phyloP scores from a whole-genome alignment of 2,113 vertebrate genomes.

The Aplodontia rufa region DNA sequence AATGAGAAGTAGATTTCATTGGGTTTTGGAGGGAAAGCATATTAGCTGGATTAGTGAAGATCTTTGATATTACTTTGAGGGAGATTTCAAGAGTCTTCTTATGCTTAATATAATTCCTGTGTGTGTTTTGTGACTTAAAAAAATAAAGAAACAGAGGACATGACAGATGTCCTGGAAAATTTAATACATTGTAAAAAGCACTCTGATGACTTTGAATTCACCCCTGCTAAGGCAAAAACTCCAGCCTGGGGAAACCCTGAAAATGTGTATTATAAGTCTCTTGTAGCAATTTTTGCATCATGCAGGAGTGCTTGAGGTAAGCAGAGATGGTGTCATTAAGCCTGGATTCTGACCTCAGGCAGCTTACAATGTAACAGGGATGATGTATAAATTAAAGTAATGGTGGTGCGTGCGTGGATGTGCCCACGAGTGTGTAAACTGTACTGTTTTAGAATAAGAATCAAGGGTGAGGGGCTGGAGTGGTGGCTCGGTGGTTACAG shows the following conservation, averaged over 20 bases:
- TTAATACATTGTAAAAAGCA: not conserved
- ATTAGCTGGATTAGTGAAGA: constrained; percentile 62
- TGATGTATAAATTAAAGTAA: not conserved
- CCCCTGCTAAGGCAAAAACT: not conserved
- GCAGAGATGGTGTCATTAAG: not conserved
- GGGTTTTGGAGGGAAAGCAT: constrained; percentile 25
- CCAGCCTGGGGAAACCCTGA: not conserved
- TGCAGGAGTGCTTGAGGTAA: not conserved
- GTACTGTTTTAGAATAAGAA: not conserved
- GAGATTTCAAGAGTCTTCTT: constrained; percentile 60
- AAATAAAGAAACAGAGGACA: not conserved
- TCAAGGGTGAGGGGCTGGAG: too few relatives aligned
- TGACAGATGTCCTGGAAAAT: constrained; percentile 54
- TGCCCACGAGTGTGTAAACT: too few relatives aligned
- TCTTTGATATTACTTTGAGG: constrained; percentile 46
- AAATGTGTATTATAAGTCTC: not conserved
- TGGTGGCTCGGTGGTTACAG: too few relatives aligned
- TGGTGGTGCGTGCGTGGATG: too few relatives aligned
- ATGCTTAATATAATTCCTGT: constrained; percentile 30
- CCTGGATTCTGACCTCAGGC: not conserved
- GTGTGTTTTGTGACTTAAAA: constrained; percentile 37
- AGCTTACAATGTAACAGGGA: not conserved
- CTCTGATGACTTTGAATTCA: not conserved
- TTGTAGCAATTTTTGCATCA: not conserved
- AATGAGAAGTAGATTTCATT: constrained; percentile 47